Conservation (phyloP, 2,113 vertebrate genomes). For the Neotragus pygmaeus region DNA sequence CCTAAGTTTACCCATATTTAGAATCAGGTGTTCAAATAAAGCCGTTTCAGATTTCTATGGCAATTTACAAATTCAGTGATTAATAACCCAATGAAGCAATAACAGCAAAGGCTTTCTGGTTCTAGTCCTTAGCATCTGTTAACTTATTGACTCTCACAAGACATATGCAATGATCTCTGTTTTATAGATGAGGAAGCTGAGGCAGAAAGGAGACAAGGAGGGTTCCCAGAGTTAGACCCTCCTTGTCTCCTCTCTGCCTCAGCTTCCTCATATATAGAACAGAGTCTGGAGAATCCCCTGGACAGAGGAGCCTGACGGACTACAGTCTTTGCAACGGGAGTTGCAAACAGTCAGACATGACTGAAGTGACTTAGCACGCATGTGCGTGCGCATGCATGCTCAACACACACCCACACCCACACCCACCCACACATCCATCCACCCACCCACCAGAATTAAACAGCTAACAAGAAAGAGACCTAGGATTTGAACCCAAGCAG, state of each 20-base stretch:
- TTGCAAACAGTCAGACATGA: not conserved
- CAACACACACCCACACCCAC: no score
- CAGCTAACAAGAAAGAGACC: not conserved
- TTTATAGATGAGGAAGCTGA: not conserved
- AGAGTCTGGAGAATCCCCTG: not conserved
- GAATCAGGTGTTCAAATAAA: not conserved
- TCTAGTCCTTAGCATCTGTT: not conserved
- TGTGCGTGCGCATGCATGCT: fast-evolving
- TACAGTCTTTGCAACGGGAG: not conserved
- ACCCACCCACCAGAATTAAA: not conserved
- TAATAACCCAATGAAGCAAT: not conserved
- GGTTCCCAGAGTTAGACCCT: not conserved
- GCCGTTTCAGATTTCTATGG: not conserved
- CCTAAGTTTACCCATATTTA: not conserved
- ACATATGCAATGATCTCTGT: not conserved
- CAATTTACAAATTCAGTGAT: not conserved
- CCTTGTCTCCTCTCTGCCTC: not conserved
- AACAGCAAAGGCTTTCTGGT: not conserved
- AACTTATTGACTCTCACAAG: not conserved
- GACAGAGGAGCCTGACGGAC: not conserved
- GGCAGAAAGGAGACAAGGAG: not conserved
- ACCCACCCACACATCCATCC: no score
- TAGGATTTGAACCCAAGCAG: not conserved
- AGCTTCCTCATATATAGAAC: not conserved
- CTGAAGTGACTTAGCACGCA: not conserved